phyloP scores from a whole-genome alignment of 2,797 vertebrate species.

The Amniataba percoides region DNA sequence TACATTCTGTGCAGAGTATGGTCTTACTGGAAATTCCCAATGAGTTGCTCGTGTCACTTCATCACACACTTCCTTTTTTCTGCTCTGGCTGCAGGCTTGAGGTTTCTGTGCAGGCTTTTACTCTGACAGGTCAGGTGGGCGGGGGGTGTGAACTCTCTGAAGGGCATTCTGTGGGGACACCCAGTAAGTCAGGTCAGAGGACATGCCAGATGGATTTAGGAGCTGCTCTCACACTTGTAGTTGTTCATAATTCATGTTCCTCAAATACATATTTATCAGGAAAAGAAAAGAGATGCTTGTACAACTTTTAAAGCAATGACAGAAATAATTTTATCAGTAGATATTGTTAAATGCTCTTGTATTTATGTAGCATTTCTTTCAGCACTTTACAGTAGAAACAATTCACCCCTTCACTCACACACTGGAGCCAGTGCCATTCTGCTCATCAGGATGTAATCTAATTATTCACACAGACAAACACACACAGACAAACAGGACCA shows the following conservation, averaged over 20 bases:
- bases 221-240: background rate
- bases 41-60: constrained; percentile 4
- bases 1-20: constrained; percentile 1
- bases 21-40: constrained; percentile 36
- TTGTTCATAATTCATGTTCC: background rate
- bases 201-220: too few species aligned
- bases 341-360: too few species aligned
- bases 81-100: background rate
- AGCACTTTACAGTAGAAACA: too few species aligned
- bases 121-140: background rate
- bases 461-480: too few species aligned
- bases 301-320: background rate
- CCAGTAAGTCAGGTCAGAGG: background rate
- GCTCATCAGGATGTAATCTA: too few species aligned
- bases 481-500: too few species aligned
- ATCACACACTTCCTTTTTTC: constrained; percentile 40
- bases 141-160: background rate
- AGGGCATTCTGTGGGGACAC: background rate
- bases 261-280: background rate
- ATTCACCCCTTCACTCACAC: too few species aligned
- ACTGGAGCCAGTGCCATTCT: too few species aligned
- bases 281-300: background rate
- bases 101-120: constrained; percentile 10
- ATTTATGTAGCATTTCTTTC: too few species aligned
- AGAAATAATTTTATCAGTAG: background rate